phyloP scores from a whole-genome alignment of 2,797 vertebrate species.

The Oreochromis mossambicus region DNA sequence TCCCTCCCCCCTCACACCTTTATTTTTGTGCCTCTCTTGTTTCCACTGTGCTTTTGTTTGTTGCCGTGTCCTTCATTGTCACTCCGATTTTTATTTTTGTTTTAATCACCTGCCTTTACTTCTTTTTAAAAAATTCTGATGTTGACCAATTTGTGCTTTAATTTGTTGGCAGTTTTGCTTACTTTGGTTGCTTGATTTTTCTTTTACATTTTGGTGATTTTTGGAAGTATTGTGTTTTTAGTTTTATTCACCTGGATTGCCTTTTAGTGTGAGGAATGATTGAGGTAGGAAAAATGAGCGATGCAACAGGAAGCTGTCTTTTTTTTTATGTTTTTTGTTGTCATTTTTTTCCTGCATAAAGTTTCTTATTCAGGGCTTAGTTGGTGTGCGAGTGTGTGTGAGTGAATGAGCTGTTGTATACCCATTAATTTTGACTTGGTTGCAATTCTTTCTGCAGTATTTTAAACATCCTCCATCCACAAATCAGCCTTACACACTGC shows the following conservation, averaged over 20 bases:
- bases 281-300: not conserved
- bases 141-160: conserved; percentile 29
- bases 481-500: conserved; percentile 32
- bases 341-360: not conserved
- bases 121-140: not conserved
- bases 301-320: not conserved
- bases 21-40: conserved; percentile 61
- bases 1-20: conserved; percentile 37
- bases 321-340: not conserved
- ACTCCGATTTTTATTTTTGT: not conserved
- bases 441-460: not conserved
- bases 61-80: not conserved
- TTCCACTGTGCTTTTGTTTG: conserved; percentile 46
- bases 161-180: not conserved
- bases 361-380: not conserved
- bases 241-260: conserved; percentile 67
- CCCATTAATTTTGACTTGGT: conserved; percentile 11
- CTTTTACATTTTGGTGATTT: not conserved
- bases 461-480: not conserved
- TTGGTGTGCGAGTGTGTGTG: not conserved
- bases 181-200: conserved; percentile 11
- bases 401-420: not conserved
- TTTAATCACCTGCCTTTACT: conserved; percentile 22
- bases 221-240: not conserved
- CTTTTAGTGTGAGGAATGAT: conserved; percentile 46